Conservation (phyloP, 2,797 vertebrate species). For the Fundulus diaphanus region DNA sequence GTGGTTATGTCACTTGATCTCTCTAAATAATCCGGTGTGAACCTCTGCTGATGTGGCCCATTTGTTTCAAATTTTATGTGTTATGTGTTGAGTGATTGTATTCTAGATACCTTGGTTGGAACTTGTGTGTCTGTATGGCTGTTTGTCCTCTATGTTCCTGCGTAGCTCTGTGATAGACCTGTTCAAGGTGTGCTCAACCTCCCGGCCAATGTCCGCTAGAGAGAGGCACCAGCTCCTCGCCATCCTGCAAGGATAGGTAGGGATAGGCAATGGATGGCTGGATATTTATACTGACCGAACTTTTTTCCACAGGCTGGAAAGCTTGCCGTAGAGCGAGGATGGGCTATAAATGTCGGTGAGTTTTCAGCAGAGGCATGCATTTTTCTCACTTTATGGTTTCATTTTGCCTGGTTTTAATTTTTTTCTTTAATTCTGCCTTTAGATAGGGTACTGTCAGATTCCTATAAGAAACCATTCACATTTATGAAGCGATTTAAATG, state of each 20-base stretch:
- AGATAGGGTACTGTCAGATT: too few species aligned
- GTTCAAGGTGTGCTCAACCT: neutral
- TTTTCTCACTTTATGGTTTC: neutral
- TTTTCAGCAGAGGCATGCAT: slow-evolving; percentile 32
- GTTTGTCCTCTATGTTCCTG: neutral
- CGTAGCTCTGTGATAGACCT: neutral
- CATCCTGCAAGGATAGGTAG: neutral
- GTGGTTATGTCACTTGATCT: too few species aligned
- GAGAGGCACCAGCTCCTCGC: neutral
- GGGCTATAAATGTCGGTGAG: slow-evolving; percentile 98
- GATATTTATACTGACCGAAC: neutral
- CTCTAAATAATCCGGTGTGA: neutral
- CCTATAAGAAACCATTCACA: too few species aligned
- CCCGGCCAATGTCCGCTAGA: too few species aligned
- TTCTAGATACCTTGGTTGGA: too few species aligned
- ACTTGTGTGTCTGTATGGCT: neutral
- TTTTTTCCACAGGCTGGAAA: slow-evolving; percentile 89
- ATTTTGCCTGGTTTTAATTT: too few species aligned
- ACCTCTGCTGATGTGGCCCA: too few species aligned
- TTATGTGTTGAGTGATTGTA: too few species aligned
- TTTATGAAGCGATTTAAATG: too few species aligned
- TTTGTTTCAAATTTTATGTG: too few species aligned
- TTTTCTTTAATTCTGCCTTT: too few species aligned
- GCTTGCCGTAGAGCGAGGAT: slow-evolving; percentile 93
- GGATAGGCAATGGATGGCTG: neutral